Conservation (phyloP, 2,888 invertebrate genomes). For the Nymphalis polychloros region DNA sequence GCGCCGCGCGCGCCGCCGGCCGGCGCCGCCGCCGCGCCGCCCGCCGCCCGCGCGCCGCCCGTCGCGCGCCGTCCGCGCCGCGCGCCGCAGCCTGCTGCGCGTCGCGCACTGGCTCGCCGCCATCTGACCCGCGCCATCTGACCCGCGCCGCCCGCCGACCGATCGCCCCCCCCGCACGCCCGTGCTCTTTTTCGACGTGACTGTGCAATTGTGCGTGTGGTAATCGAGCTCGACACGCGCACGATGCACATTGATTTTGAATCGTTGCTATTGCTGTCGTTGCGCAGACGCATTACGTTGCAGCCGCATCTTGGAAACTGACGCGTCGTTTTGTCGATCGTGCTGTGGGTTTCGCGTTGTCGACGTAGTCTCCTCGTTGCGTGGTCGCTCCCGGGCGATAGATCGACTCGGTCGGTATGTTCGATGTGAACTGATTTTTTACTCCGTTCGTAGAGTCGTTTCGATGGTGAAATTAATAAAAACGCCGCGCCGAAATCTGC, state of each 20-base stretch:
- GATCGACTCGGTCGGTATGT: not conserved
- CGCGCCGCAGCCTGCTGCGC: constrained; percentile 33
- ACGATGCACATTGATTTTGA: not conserved
- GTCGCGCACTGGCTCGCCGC: constrained; percentile 40
- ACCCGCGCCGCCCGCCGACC: not conserved
- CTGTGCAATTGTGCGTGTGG: not conserved
- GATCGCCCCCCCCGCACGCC: not conserved
- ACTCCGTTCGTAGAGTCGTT: not conserved
- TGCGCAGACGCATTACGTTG: not conserved
- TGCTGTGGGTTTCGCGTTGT: not conserved
- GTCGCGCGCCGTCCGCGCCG: constrained; percentile 31
- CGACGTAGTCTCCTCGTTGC: not conserved
- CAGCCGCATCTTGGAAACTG: not conserved
- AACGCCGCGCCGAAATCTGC: not conserved
- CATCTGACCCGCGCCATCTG: constrained; percentile 15
- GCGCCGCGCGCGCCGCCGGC: constrained; percentile 39
- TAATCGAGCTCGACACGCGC: not conserved
- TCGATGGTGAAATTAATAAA: too few relatives aligned
- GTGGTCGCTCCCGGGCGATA: not conserved
- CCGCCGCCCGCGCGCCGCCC: constrained; percentile 30
- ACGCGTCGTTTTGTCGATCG: not conserved
- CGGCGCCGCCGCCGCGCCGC: constrained; percentile 20
- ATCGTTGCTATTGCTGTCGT: not conserved
- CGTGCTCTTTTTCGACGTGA: too few relatives aligned
- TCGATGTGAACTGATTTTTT: not conserved